Percentiles rank a stretch among this genome's conserved stretches.
These are phyloP conservation scores for Lepus europaeus DNA, from an alignment of 2,113 vertebrate species.

Conservation along the genomic window DNA sequence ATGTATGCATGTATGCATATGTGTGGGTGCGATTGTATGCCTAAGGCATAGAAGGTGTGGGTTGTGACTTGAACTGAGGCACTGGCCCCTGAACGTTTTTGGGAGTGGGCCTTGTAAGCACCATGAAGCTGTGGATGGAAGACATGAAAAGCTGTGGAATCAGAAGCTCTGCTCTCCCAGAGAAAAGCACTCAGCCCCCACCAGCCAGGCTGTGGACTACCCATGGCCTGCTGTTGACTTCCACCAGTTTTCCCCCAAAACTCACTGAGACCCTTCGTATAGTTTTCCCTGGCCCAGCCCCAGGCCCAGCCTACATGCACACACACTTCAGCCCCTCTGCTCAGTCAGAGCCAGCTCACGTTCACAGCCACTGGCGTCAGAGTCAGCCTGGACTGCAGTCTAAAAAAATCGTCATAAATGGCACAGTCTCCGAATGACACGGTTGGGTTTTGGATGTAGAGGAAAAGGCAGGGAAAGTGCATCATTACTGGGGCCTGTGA, in stretches of 20 bases:
- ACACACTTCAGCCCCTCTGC: background rate
- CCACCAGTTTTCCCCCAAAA: background rate
- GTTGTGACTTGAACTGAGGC: background rate
- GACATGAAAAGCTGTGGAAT: background rate
- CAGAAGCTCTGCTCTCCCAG: no score
- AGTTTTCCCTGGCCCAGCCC: no score
- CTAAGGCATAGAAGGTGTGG: background rate
- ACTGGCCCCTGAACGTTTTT: background rate
- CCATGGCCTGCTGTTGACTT: no score
- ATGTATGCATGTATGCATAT: no score
- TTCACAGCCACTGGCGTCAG: background rate
- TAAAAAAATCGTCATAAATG: background rate
- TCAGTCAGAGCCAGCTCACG: no score
- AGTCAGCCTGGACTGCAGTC: no score
- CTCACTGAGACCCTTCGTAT: background rate
- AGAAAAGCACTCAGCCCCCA: no score
- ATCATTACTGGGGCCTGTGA: no score
- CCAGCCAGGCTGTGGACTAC: background rate
- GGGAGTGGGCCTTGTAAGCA: background rate
- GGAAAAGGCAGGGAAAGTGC: no score
- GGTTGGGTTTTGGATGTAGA: no score
- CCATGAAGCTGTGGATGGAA: background rate
- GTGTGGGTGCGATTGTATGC: no score
- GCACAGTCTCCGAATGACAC: background rate
- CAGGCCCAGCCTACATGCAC: no score